These are phyloP conservation scores for Panorpa germanica DNA, from an alignment of 2,888 invertebrate species.

Conservation along the genomic window DNA sequence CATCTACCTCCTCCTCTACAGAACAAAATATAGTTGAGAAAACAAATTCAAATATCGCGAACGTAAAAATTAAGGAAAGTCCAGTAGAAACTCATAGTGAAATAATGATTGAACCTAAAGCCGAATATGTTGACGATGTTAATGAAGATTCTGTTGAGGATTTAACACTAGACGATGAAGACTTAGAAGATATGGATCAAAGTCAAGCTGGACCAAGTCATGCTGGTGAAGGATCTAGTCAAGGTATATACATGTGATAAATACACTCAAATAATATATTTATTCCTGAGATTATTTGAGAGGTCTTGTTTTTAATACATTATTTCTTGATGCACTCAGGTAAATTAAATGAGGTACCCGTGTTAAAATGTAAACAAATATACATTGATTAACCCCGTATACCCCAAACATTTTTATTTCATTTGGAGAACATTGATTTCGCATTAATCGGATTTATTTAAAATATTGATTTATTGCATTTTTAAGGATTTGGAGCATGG, in stretches of 20 bases:
- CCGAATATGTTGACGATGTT: slow-evolving; percentile 50
- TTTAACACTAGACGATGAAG: slow-evolving; percentile 66
- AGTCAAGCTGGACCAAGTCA: slow-evolving; percentile 46
- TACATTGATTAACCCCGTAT: slow-evolving; percentile 3
- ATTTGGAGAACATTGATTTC: slow-evolving; percentile 9
- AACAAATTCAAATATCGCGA: slow-evolving; percentile 12
- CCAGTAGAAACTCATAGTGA: slow-evolving; percentile 12
- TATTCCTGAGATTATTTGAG: slow-evolving; percentile 7
- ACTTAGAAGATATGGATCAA: slow-evolving; percentile 50
- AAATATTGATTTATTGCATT: slow-evolving; percentile 10
- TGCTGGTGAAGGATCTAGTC: slow-evolving; percentile 48
- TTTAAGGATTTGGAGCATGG: slow-evolving; percentile 68
- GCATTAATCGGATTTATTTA: slow-evolving; percentile 9
- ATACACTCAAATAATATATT: slow-evolving; percentile 18
- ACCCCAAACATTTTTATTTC: slow-evolving; percentile 1
- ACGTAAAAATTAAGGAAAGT: slow-evolving; percentile 13
- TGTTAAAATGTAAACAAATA: no score
- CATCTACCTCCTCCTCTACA: slow-evolving; percentile 14
- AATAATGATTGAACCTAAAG: slow-evolving; percentile 45
- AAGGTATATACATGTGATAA: slow-evolving; percentile 28
- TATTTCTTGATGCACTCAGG: no score
- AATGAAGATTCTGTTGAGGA: slow-evolving; percentile 66
- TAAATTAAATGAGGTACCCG: no score
- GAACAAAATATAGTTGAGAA: slow-evolving; percentile 20
- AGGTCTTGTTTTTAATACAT: slow-evolving; percentile 6